Percentiles rank a stretch among this genome's conserved stretches.
Evolutionary conservation across 2,113 vertebrate species (phyloP).

Genomic region (Boulengeromyrus knoepffleri): DNA sequence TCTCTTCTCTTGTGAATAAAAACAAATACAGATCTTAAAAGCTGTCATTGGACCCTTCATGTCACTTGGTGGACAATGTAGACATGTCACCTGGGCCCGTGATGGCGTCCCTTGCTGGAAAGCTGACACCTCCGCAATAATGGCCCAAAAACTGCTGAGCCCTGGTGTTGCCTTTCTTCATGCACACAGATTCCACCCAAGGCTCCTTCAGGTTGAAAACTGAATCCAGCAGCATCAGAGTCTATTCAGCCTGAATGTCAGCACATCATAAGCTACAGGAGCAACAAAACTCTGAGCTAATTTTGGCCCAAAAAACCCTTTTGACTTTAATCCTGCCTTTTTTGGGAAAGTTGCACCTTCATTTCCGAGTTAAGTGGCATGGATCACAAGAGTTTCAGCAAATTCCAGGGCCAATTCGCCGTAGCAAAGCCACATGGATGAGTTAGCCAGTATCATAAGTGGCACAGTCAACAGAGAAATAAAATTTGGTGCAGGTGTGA

Average conservation of each 20-base stretch:
- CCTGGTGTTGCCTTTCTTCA: constrained; percentile 50
- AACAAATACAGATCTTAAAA: constrained; percentile 47
- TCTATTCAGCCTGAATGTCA: neutral
- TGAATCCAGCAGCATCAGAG: constrained; percentile 1
- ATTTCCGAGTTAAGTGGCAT: neutral
- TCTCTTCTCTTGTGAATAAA: constrained; percentile 38
- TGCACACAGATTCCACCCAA: constrained; percentile 36
- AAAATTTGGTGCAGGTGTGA: neutral
- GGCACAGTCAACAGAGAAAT: neutral
- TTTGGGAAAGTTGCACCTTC: neutral
- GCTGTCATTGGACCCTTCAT: neutral
- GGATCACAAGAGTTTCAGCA: neutral
- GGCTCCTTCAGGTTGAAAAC: constrained; percentile 32
- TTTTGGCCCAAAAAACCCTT: neutral
- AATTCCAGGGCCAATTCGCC: neutral
- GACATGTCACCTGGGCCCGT: neutral
- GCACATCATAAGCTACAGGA: neutral
- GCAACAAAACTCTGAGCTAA: neutral
- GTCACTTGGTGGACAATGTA: neutral
- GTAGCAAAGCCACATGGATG: neutral
- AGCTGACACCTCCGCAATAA: neutral
- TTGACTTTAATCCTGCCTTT: neutral
- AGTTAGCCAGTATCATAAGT: neutral
- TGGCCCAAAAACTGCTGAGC: constrained; percentile 28
- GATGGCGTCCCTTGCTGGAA: neutral